Conservation (phyloP, 2,113 vertebrate species). For the Dipodomys spectabilis region DNA sequence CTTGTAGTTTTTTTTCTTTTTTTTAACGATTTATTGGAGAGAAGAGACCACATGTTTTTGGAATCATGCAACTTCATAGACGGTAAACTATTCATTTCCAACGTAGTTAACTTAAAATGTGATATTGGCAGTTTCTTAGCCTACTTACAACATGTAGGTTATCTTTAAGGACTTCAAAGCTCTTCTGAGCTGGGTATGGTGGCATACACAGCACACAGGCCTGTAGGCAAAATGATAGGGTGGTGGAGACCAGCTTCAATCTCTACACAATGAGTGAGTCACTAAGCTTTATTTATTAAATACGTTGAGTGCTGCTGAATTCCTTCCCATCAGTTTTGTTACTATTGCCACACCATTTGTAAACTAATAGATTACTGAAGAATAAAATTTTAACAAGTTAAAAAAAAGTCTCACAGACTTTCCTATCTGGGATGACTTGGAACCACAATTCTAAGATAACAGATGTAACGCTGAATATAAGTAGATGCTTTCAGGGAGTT, state of each 20-base stretch:
- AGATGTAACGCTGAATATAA: no score
- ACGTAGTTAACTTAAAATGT: constrained; percentile 27
- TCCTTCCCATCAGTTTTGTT: constrained; percentile 69
- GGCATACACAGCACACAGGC: no score
- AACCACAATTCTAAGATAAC: no score
- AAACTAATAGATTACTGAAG: constrained; percentile 78
- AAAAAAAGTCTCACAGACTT: no score
- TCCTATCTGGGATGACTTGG: no score
- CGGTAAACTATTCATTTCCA: constrained; percentile 78
- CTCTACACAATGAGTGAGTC: constrained; percentile 59
- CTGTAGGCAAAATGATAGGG: no score
- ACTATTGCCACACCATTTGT: constrained; percentile 73
- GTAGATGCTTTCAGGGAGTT: no score
- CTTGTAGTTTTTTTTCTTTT: no score
- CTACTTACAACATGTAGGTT: constrained; percentile 40
- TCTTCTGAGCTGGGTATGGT: neutral
- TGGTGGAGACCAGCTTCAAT: no score
- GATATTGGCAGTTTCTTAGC: constrained; percentile 25
- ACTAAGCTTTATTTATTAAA: constrained; percentile 80
- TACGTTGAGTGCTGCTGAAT: constrained; percentile 86
- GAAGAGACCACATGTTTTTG: constrained; percentile 84
- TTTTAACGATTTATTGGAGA: no score
- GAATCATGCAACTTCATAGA: constrained; percentile 86
- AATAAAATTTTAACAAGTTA: constrained; percentile 80
- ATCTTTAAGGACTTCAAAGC: constrained; percentile 26